Percentiles rank a stretch among this genome's conserved stretches.
Conservation (phyloP, 2,113 vertebrate species). For the Malurus elegans region DNA sequence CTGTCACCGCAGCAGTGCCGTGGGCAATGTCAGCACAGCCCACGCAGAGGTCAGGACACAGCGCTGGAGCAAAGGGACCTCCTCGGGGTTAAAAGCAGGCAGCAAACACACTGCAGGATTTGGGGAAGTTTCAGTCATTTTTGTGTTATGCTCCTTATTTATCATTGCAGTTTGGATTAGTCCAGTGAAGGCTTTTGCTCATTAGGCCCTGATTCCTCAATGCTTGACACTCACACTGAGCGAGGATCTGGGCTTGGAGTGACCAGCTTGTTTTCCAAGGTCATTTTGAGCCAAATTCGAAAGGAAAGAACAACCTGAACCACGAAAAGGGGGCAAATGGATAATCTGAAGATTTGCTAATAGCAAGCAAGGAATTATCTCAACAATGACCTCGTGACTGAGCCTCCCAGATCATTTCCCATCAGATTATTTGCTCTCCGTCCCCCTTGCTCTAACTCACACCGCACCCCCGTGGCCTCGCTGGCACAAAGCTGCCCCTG, state of each 20-base stretch:
- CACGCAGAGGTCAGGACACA: neutral
- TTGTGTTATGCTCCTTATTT: neutral
- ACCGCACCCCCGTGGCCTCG: neutral
- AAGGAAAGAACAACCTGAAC: neutral
- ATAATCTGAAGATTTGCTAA: neutral
- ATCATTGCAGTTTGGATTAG: accelerated
- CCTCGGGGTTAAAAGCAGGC: neutral
- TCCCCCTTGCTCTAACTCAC: neutral
- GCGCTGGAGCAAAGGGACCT: neutral
- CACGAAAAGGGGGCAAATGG: neutral
- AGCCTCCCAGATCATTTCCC: neutral
- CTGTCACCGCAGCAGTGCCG: accelerated
- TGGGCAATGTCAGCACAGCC: neutral
- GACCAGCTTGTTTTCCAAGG: neutral
- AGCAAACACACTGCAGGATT: neutral
- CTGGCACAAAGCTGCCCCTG: neutral
- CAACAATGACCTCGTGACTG: neutral
- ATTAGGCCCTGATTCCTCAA: neutral
- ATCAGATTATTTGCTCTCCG: neutral
- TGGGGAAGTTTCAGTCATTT: neutral
- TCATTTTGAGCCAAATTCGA: neutral
- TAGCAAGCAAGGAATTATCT: neutral
- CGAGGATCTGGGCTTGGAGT: accelerated
- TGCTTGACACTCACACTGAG: neutral
- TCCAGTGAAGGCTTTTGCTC: neutral